Evolutionary conservation across 2,797 vertebrate genomes (phyloP), one percentile per base, ranked within the genome.

Genomic region (Lerista edwardsae): DNA sequence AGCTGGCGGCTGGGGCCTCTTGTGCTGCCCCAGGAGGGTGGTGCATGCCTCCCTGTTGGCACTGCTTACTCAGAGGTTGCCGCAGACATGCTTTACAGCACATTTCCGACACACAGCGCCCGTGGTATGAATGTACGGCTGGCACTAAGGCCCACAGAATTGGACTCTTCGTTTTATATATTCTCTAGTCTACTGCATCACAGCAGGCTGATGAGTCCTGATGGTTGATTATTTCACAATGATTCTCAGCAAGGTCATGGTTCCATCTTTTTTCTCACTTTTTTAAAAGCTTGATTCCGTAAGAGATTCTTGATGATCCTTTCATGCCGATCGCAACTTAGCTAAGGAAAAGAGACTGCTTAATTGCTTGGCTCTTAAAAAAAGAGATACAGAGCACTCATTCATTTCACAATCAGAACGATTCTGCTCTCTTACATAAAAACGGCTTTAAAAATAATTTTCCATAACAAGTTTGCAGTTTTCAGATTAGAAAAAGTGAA

Each of bases 341-440:
- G 9, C 23, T 82, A 65, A 73, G 74, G 57, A 6, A 86, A 44
- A 75, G 82, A 75, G 14, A 21, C 78, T 89, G 41, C 8, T 5
- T 62, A 71, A 87, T 67, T 84, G 79, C 59, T 59, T 61, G 74
- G 19, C 74, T 55, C 78, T 86, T 82, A 69, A 80, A 84, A 80
- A 87, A 72, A 57, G 73, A 77, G 67, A 84, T 57, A 76, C 41
- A 36, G 51, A 51, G 68, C 62, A 78, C 4, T n/a, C 23, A 1
- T 36, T 51, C n/a, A 80, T 81, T 31, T 83, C n/a, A 31, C 17
- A 75, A 59, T 41, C 65, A 79, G 79, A 68, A 68, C 75, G 31
- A 51, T 31, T 74, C 76, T 5, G 69, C 4, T 79, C 80, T 3
- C 62, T 7, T 39, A 29, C 2, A 47, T 67, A 29, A 72, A 15